Evolutionary conservation across 1,140 invertebrate species (phyloP).

Genomic region (Pseudomyrmex flavicornis): DNA sequence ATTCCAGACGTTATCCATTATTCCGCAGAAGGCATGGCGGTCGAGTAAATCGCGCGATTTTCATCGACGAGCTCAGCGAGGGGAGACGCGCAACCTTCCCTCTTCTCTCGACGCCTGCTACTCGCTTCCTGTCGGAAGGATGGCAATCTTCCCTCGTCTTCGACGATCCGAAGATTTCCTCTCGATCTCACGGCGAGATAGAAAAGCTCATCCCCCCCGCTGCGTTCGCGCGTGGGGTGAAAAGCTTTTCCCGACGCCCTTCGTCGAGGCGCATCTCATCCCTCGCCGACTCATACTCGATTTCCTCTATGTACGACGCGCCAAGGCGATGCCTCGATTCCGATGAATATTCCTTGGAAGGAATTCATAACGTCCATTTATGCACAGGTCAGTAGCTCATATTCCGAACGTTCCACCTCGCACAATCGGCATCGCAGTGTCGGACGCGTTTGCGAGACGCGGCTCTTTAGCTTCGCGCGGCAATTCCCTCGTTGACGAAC

Average conservation of each 20-base stretch:
- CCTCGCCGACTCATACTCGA: conserved; percentile 63
- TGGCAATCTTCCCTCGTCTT: conserved; percentile 69
- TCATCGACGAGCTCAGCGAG: conserved; percentile 66
- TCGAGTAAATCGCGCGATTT: conserved; percentile 75
- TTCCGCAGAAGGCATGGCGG: conserved; percentile 62
- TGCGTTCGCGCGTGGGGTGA: neutral
- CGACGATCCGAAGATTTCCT: conserved; percentile 72
- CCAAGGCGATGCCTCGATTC: conserved; percentile 53
- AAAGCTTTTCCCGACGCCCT: neutral
- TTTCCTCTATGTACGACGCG: conserved; percentile 68
- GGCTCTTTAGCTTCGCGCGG: conserved; percentile 5
- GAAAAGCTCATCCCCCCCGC: conserved; percentile 47
- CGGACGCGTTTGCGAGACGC: conserved; percentile 15
- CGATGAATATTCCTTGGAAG: conserved; percentile 72
- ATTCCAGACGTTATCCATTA: conserved; percentile 73
- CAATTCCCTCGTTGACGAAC: conserved; percentile 11
- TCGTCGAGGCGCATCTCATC: conserved; percentile 38
- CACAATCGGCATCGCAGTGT: conserved; percentile 17
- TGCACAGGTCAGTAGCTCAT: conserved; percentile 74
- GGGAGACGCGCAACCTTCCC: neutral
- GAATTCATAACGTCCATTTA: conserved; percentile 77
- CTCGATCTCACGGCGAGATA: conserved; percentile 70
- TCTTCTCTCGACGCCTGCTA: neutral
- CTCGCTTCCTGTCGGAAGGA: conserved; percentile 53
- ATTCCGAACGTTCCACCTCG: conserved; percentile 53